phyloP scores from a whole-genome alignment of 2,797 vertebrate species.

The Sandelia bainsii region DNA sequence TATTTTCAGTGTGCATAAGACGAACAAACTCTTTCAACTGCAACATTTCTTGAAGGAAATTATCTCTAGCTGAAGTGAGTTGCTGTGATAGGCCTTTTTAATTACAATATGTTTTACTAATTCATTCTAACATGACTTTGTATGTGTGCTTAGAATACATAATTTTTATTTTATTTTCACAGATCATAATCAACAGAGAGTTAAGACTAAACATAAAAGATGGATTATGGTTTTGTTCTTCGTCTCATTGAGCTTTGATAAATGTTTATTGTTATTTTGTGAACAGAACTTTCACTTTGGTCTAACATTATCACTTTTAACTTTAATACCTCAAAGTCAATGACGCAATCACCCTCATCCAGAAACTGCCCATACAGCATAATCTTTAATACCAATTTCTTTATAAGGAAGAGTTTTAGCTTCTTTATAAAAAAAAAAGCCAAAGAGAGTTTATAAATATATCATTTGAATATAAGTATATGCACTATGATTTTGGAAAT shows the following conservation, averaged over 20 bases:
- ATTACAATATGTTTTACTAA: slow-evolving; percentile 23
- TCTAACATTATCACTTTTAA: slow-evolving; percentile 44
- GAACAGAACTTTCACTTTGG: slow-evolving; percentile 33
- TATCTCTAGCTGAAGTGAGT: slow-evolving; percentile 19
- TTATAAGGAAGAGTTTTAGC: slow-evolving; percentile 31
- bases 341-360: slow-evolving; percentile 57
- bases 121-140: slow-evolving; percentile 54
- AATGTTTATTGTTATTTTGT: slow-evolving; percentile 26
- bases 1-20: slow-evolving; percentile 44
- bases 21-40: slow-evolving; percentile 20
- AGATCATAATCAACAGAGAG: slow-evolving; percentile 36
- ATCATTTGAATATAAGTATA: slow-evolving; percentile 37
- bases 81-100: slow-evolving; percentile 49
- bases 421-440: slow-evolving; percentile 64
- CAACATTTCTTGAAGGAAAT: slow-evolving; percentile 17
- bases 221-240: slow-evolving; percentile 30
- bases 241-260: slow-evolving; percentile 21
- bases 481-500: slow-evolving; percentile 32
- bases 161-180: slow-evolving; percentile 19
- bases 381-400: slow-evolving; percentile 7
- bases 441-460: slow-evolving; percentile 74
- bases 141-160: slow-evolving; percentile 48
- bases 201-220: slow-evolving; percentile 11
- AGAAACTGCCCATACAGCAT: slow-evolving; percentile 16
- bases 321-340: slow-evolving; percentile 66